Evolutionary conservation across 2,888 invertebrate species (phyloP), one percentile per base, ranked within the genome.

Genomic region (Caenorhabditis japonica): DNA sequence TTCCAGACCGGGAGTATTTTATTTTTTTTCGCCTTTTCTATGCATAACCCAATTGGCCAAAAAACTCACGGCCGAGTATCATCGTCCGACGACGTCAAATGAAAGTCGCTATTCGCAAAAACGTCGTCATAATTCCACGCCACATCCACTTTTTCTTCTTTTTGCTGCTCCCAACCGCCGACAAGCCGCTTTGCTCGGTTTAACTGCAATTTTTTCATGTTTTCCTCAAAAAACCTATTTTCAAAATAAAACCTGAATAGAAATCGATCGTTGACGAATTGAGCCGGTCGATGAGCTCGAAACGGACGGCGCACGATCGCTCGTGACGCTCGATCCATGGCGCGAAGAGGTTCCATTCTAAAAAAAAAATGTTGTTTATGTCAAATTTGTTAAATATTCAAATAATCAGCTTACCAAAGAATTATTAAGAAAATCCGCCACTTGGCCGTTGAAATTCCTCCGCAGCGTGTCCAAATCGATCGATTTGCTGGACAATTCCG

Each of bases 51-150:
- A n/a, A n/a, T n/a, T n/a, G n/a, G n/a, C n/a, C n/a, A n/a, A n/a
- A n/a, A n/a, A n/a, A n/a, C 64, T 47, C 19, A 64, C 64, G 64
- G 64, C 43, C 64, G 39, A 5, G 64, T 58, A n/a, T 58, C 58
- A 36, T 58, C 58, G 13, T 46, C 36, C 5, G 30, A 30, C 7
- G 34, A 12, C 10, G 38, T 47, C 47, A 55, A 38, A 30, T 33
- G 39, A 12, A 53, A 47, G 12, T 38, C 53, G 23, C 39, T 62
- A 23, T 62, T 27, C 38, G 4, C 10, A 23, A 52, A 15, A 23
- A 55, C 19, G 10, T 30, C 33, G 4, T 56, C 43, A 12, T 10
- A 4, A 19, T 27, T 10, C 7, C 23, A 13, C n/a, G 0, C 5
- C n/a, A 13, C 21, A 10, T 30, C 5, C 33, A 23, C 44, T 44